Conservation (phyloP, 2,113 vertebrate species). For the Amazona vittata region DNA sequence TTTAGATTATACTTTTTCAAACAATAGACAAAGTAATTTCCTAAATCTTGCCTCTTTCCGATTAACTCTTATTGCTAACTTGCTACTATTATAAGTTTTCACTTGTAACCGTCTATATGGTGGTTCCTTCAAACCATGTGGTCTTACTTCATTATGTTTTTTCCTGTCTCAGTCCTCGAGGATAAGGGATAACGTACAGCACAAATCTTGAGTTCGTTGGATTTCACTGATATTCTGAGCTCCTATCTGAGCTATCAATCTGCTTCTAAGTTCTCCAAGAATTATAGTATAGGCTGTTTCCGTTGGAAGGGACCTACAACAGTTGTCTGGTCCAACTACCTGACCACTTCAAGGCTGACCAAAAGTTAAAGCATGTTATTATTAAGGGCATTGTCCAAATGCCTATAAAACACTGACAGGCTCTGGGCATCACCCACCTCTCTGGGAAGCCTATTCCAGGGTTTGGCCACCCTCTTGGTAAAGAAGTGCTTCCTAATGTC, state of each 20-base stretch:
- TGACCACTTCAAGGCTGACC: neutral
- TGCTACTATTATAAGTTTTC: neutral
- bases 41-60: neutral
- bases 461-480: neutral
- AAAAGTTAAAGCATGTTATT: neutral
- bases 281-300: neutral
- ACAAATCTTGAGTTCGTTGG: neutral
- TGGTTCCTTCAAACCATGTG: neutral
- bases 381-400: neutral
- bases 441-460: neutral
- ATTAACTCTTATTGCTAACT: neutral
- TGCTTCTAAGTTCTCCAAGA: neutral
- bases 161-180: neutral
- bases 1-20: neutral
- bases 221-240: neutral
- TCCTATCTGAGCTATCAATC: neutral
- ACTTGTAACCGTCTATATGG: neutral
- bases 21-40: neutral
- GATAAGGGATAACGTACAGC: neutral
- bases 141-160: neutral
- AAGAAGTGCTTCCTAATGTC: neutral
- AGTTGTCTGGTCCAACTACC: neutral
- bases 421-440: neutral
- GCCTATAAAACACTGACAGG: neutral
- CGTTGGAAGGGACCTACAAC: neutral